Conservation (phyloP, 2,888 invertebrate genomes). For the Drosophila meridionalis region DNA sequence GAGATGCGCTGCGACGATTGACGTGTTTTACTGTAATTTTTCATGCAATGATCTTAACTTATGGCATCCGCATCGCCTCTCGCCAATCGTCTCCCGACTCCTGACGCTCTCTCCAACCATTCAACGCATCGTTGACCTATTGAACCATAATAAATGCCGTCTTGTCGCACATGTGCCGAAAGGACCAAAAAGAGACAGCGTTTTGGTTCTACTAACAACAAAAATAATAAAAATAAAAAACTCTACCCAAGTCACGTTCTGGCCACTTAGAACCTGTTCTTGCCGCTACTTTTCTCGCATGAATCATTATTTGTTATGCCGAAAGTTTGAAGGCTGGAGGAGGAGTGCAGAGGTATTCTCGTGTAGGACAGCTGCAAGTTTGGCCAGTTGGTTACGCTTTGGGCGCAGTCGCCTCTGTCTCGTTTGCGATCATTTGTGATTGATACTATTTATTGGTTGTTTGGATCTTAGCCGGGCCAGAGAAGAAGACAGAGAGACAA, state of each 20-base stretch:
- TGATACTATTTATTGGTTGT: slow-evolving; percentile 77
- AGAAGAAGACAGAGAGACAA: neutral
- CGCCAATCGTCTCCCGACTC: slow-evolving; percentile 25
- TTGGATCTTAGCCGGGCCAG: slow-evolving; percentile 48
- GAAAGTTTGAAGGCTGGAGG: slow-evolving; percentile 19
- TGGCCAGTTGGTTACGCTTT: slow-evolving; percentile 65
- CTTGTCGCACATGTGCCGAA: slow-evolving; percentile 73
- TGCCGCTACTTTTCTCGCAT: slow-evolving; percentile 77
- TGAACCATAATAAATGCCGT: slow-evolving; percentile 77
- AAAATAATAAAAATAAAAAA: neutral
- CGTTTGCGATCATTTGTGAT: slow-evolving; percentile 76
- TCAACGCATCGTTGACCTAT: slow-evolving; percentile 85
- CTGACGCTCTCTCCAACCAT: slow-evolving; percentile 24
- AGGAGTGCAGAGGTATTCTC: neutral
- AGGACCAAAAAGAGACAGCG: slow-evolving; percentile 55
- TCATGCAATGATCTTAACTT: slow-evolving; percentile 73
- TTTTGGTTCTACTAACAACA: slow-evolving; percentile 20
- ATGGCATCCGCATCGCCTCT: slow-evolving; percentile 43
- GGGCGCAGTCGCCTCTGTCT: slow-evolving; percentile 70
- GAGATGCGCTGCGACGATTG: slow-evolving; percentile 74
- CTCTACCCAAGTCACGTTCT: slow-evolving; percentile 57
- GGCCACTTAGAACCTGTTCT: slow-evolving; percentile 67
- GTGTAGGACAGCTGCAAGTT: slow-evolving; percentile 69
- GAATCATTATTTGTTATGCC: slow-evolving; percentile 78
- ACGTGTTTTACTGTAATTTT: slow-evolving; percentile 81